phyloP scores from a whole-genome alignment of 2,113 vertebrate genomes.

The Typhlomys cinereus region DNA sequence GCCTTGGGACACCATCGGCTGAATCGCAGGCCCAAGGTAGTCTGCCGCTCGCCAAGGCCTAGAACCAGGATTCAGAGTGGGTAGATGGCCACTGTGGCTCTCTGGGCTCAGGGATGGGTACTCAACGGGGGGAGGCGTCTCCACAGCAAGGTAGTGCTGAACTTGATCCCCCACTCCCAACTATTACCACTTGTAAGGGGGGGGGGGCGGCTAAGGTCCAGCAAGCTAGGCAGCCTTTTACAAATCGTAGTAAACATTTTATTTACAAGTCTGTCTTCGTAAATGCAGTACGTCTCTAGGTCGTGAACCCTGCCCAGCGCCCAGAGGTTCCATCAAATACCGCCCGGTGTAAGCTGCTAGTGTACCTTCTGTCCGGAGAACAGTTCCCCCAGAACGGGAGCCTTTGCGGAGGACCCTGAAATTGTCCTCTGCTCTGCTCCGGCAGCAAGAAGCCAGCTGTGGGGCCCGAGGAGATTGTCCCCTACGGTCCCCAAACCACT shows the following conservation, averaged over 20 bases:
- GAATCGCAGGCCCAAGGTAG: neutral
- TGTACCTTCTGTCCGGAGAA: neutral
- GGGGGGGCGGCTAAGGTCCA: neutral
- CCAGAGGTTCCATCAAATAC: slow-evolving; percentile 46
- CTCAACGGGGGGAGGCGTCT: neutral
- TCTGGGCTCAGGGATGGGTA: no score
- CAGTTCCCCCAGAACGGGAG: neutral
- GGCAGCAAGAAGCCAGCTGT: neutral
- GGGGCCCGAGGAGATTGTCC: neutral
- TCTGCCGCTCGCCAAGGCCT: neutral
- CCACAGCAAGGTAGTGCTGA: neutral
- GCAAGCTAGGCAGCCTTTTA: slow-evolving; percentile 77
- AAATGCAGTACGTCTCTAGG: slow-evolving; percentile 86
- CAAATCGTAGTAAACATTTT: slow-evolving; percentile 94
- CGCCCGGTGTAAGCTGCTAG: slow-evolving; percentile 74
- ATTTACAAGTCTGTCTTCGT: slow-evolving; percentile 92
- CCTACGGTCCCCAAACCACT: neutral
- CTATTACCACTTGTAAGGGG: neutral
- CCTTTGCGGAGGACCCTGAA: neutral
- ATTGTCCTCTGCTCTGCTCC: neutral
- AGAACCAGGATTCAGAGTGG: neutral
- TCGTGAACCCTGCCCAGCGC: slow-evolving; percentile 57
- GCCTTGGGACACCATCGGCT: neutral
- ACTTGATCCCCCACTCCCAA: neutral
- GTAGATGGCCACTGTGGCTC: neutral